Conservation (phyloP, 2,888 invertebrate genomes). For the Malacosoma neustria region DNA sequence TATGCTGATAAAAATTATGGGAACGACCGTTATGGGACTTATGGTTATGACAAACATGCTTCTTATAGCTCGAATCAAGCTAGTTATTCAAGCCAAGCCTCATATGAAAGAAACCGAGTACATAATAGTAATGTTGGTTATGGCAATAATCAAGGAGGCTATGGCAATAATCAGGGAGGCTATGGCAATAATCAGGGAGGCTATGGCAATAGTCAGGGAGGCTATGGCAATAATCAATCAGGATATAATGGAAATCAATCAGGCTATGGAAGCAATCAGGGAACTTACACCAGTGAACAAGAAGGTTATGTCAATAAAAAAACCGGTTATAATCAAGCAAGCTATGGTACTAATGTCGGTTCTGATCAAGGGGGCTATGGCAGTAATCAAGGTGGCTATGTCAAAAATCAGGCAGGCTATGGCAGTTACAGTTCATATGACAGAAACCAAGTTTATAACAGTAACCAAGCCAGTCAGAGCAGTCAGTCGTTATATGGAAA, state of each 20-base stretch:
- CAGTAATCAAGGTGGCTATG: slow-evolving; percentile 6
- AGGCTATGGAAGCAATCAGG: slow-evolving; percentile 9
- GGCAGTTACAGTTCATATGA: not conserved
- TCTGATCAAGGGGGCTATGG: slow-evolving; percentile 7
- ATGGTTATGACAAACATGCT: slow-evolving; percentile 3
- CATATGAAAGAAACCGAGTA: too few relatives aligned
- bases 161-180: slow-evolving; percentile 7
- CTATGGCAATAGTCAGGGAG: slow-evolving; percentile 5
- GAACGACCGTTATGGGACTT: not conserved
- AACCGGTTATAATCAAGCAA: slow-evolving; percentile 3
- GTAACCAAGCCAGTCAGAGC: not conserved
- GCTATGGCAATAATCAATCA: slow-evolving; percentile 7
- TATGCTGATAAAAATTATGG: slow-evolving; percentile 4
- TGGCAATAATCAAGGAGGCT: slow-evolving; percentile 9
- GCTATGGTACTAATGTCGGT: slow-evolving; percentile 10
- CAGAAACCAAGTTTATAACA: not conserved
- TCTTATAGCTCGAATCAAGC: slow-evolving; percentile 9
- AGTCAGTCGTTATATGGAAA: not conserved
- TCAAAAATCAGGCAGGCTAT: not conserved
- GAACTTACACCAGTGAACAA: slow-evolving; percentile 7
- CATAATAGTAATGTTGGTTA: too few relatives aligned
- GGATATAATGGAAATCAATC: slow-evolving; percentile 6
- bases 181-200: slow-evolving; percentile 12
- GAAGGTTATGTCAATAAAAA: slow-evolving; percentile 1
- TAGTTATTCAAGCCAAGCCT: too few relatives aligned